phyloP scores from a whole-genome alignment of 2,113 vertebrate genomes.

The Anolis sagrei region DNA sequence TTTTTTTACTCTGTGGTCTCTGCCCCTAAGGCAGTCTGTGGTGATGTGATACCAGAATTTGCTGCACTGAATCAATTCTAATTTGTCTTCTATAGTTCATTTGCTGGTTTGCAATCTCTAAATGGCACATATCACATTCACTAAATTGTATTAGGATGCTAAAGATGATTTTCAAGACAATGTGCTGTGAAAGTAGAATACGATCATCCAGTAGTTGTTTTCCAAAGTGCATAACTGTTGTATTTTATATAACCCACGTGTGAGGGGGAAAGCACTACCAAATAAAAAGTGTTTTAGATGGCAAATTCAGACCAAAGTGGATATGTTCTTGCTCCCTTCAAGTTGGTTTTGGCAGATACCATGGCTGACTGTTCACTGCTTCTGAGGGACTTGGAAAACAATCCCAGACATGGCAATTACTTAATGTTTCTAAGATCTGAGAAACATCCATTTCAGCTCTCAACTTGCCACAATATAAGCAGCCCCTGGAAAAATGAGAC shows the following conservation, averaged over 20 bases:
- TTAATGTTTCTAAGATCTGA: slow-evolving; percentile 33
- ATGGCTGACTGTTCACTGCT: neutral
- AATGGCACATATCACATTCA: neutral
- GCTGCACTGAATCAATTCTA: neutral
- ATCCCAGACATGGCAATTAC: slow-evolving; percentile 25
- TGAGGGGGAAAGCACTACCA: neutral
- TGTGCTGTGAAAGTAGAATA: neutral
- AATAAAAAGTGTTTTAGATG: neutral
- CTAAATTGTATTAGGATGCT: neutral
- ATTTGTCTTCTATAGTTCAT: neutral
- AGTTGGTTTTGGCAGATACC: neutral
- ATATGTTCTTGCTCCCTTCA: neutral
- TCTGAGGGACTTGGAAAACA: slow-evolving; percentile 13
- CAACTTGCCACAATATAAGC: slow-evolving; percentile 13
- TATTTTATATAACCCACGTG: neutral
- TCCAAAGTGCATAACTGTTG: neutral
- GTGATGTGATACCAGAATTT: neutral
- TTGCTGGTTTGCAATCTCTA: neutral
- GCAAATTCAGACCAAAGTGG: neutral
- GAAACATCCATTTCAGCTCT: slow-evolving; percentile 25
- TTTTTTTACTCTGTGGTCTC: neutral
- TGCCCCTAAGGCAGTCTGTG: neutral
- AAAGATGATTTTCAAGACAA: neutral
- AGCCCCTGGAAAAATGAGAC: slow-evolving; percentile 25
- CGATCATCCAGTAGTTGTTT: neutral